phyloP scores from a whole-genome alignment of 1,140 invertebrate species.

The Hyles euphorbiae region DNA sequence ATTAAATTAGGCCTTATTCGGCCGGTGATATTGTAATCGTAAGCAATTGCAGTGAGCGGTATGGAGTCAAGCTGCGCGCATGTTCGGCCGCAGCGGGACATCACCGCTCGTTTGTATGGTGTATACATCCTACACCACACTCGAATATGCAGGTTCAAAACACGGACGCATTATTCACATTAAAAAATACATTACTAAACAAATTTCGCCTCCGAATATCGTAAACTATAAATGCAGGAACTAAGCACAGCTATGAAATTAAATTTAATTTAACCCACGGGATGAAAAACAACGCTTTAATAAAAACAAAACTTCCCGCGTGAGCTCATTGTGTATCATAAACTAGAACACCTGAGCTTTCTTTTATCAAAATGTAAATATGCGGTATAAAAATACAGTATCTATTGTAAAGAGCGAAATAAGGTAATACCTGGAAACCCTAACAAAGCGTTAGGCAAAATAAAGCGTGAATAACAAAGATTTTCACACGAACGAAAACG shows the following conservation, averaged over 20 bases:
- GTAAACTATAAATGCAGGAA: too few species aligned
- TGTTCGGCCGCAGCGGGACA: conserved; percentile 39
- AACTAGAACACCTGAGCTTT: too few species aligned
- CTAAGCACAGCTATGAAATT: too few species aligned
- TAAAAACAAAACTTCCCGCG: too few species aligned
- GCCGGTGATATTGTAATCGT: conserved; percentile 45
- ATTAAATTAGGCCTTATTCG: conserved; percentile 33
- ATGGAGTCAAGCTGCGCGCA: conserved; percentile 35
- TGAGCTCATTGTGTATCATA: too few species aligned
- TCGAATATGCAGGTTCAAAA: conserved; percentile 6
- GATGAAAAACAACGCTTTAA: too few species aligned
- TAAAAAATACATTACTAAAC: too few species aligned
- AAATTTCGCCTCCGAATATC: too few species aligned
- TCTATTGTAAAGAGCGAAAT: too few species aligned
- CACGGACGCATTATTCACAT: not conserved
- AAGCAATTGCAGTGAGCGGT: conserved; percentile 54
- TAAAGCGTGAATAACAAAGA: conserved; percentile 5
- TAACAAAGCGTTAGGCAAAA: not conserved
- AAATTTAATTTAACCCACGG: too few species aligned
- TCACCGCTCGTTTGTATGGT: conserved; percentile 13
- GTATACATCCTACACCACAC: conserved; percentile 16
- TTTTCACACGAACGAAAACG: conserved; percentile 13
- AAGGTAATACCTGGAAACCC: not conserved
- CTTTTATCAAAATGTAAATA: too few species aligned
- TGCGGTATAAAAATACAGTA: too few species aligned